These are phyloP conservation scores for Epinephelus cyanopodus DNA, from an alignment of 2,113 vertebrate species.

Conservation along the genomic window DNA sequence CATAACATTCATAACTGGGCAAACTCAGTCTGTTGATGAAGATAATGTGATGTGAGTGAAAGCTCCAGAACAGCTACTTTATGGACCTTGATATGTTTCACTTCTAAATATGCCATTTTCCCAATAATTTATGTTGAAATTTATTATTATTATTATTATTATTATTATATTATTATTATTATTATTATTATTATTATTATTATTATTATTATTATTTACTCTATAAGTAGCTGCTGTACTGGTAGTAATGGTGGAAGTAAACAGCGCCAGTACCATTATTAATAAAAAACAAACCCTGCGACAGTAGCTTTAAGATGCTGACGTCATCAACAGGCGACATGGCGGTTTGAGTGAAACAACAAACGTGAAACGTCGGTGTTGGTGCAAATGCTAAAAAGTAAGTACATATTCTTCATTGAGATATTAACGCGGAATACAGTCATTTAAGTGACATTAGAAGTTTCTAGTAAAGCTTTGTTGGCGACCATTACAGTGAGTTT, in stretches of 20 bases:
- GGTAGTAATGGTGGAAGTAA: not conserved
- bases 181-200: too few relatives aligned
- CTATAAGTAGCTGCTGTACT: too few relatives aligned
- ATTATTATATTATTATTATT: not conserved
- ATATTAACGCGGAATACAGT: accelerated
- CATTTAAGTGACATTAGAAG: accelerated
- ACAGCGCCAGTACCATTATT: too few relatives aligned
- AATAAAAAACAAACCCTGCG: not conserved
- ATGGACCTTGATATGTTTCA: too few relatives aligned
- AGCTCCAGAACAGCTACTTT: too few relatives aligned
- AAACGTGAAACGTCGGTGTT: not conserved
- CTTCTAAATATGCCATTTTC: too few relatives aligned
- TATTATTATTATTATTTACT: too few relatives aligned
- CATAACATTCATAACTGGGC: too few relatives aligned
- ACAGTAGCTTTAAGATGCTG: not conserved
- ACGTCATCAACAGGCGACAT: slow-evolving; percentile 65
- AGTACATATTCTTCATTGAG: not conserved
- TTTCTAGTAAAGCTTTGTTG: not conserved
- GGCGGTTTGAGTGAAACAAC: not conserved
- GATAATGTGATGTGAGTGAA: too few relatives aligned
- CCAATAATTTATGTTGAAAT: too few relatives aligned
- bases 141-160: not conserved
- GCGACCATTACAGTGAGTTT: not conserved
- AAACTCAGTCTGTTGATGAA: too few relatives aligned
- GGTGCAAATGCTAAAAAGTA: not conserved